A percentile compares a stretch with the other conserved stretches of the same genome.
Evolutionary conservation across 2,797 vertebrate genomes (phyloP).

Genomic region (Galago senegalensis): DNA sequence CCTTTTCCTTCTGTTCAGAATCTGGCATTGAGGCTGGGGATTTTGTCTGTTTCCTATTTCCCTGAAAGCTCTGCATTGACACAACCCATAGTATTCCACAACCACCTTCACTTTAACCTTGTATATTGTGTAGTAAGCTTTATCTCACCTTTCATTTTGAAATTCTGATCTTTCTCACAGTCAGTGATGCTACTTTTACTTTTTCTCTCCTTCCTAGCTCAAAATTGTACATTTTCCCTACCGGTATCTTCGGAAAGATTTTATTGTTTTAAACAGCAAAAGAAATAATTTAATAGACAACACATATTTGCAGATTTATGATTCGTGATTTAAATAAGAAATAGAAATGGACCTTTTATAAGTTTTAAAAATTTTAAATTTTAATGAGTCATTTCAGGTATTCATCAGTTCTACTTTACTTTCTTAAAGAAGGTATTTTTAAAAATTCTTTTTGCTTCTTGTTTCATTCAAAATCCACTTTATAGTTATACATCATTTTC

Average conservation of each 20-base stretch:
- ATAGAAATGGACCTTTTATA: neutral
- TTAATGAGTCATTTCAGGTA: neutral
- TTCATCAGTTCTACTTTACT: neutral
- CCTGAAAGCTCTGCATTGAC: neutral
- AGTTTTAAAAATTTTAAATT: neutral
- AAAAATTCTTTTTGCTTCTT: neutral
- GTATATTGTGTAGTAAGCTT: neutral
- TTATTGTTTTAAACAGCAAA: neutral
- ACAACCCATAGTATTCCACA: neutral
- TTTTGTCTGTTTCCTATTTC: neutral
- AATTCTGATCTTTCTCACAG: neutral
- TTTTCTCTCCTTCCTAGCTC: neutral
- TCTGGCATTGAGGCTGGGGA: neutral
- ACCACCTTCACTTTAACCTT: neutral
- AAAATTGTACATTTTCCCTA: neutral
- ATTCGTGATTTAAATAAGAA: neutral
- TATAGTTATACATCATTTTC: neutral
- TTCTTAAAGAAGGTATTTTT: neutral
- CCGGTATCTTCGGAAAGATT: neutral
- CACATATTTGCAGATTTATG: neutral
- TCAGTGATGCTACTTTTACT: neutral
- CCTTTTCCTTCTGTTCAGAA: neutral
- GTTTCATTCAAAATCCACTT: rapidly evolving
- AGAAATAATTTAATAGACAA: neutral
- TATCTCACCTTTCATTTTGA: neutral